phyloP scores from a whole-genome alignment of 2,797 vertebrate species.

The Xerus rutilus region DNA sequence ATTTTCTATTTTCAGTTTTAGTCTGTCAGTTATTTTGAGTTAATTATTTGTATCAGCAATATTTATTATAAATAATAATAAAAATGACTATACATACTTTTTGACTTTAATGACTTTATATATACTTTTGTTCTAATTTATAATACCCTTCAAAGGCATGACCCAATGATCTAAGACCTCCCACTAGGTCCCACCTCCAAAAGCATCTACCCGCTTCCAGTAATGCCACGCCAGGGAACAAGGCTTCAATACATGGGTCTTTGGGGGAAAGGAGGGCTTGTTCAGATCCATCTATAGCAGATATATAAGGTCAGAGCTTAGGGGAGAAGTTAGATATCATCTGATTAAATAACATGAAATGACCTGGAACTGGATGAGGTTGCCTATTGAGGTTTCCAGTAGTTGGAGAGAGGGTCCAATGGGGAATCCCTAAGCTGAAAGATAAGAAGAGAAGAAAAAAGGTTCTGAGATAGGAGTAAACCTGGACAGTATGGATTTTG shows the following conservation, averaged over 20 bases:
- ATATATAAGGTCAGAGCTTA: neutral
- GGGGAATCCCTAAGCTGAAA: neutral
- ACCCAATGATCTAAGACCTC: neutral
- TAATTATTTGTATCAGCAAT: constrained; percentile 12
- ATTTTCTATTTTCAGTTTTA: neutral
- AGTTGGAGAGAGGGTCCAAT: neutral
- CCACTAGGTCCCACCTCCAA: too few species aligned
- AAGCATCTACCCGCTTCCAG: neutral
- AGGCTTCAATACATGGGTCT: neutral
- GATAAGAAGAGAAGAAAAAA: neutral
- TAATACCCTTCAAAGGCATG: neutral
- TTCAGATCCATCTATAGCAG: neutral
- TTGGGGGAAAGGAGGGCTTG: neutral
- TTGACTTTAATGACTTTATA: neutral
- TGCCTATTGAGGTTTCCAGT: neutral
- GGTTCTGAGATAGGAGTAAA: neutral
- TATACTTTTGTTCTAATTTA: neutral
- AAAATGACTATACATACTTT: neutral
- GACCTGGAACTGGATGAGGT: neutral
- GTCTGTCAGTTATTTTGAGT: constrained; percentile 37
- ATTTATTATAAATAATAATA: constrained; percentile 23
- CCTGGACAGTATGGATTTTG: neutral
- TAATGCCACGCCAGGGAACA: neutral
- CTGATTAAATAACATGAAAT: neutral
- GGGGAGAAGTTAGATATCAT: neutral